phyloP scores from a whole-genome alignment of 1,140 invertebrate species.

The Papilio polytes region DNA sequence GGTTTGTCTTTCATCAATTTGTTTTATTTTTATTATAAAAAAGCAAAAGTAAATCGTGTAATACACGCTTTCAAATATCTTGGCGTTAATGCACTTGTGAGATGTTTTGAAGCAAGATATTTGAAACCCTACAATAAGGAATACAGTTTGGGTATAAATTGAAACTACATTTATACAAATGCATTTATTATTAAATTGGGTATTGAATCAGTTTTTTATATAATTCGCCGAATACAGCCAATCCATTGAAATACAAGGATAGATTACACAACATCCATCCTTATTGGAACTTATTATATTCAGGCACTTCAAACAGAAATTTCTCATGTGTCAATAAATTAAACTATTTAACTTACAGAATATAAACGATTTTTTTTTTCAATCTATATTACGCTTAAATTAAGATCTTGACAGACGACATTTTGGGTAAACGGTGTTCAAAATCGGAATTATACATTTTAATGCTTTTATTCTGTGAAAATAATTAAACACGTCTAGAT shows the following conservation, averaged over 20 bases:
- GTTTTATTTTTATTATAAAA: too few relatives aligned
- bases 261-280: constrained; percentile 45
- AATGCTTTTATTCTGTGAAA: background rate
- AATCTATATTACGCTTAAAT: constrained; percentile 63
- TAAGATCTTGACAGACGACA: constrained; percentile 54
- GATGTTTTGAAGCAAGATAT: too few relatives aligned
- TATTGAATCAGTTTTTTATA: constrained; percentile 49
- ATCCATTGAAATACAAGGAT: constrained; percentile 37
- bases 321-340: constrained; percentile 37
- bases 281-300: constrained; percentile 42
- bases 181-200: constrained; percentile 59
- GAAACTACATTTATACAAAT: constrained; percentile 64
- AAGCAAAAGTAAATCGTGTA: too few relatives aligned
- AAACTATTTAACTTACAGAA: constrained; percentile 37
- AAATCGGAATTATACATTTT: constrained; percentile 4
- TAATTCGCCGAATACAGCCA: constrained; percentile 52
- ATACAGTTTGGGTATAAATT: constrained; percentile 21
- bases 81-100: too few relatives aligned
- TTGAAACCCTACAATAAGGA: too few relatives aligned
- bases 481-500: constrained; percentile 1
- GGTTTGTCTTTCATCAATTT: too few relatives aligned
- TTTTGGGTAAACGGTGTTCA: constrained; percentile 46
- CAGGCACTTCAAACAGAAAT: constrained; percentile 40
- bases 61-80: too few relatives aligned
- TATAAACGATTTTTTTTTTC: constrained; percentile 30